Evolutionary conservation across 2,888 invertebrate genomes (phyloP), one percentile per base, ranked within the genome.

Genomic region (Andrena chrysosceles): DNA sequence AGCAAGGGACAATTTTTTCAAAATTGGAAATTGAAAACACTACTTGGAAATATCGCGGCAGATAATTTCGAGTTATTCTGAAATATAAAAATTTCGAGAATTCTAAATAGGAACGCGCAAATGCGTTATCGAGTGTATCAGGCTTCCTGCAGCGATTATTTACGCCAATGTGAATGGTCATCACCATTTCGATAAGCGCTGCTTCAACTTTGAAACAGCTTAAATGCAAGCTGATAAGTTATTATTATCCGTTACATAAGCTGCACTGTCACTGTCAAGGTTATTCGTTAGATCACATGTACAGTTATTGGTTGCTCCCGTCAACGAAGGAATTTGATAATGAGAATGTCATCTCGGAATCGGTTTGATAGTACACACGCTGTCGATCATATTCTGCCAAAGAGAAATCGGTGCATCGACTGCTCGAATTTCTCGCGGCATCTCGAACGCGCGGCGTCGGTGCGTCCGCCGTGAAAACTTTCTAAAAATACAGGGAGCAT

Each of bases 401-500:
- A 59, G 13, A 42, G 29, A 69, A 52, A 69, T 29, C 29, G 16
- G 13, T 60, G 62, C 35, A 63, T 7, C 20, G 6, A 16, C 10
- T 20, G 20, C 4, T 56, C 56, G 60, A 48, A 63, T 48, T 3
- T 8, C 48, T 33, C 31, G 10, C 4, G 20, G 29, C 16, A 42
- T 60, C 10, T 54, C 6, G n/a, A 64, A 31, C 54, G 35, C 29
- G 26, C n/a, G 20, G 20, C 10, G 49, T 48, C 56, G 23, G 35
- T 26, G 16, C 31, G 42, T 33, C 33, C 26, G 56, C 3, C 10
- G 64, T 35, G 33, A 56, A 60, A 69, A 83, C 84, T 84, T 84
- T 84, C 84, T 83, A 84, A 84, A 84, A 77, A 76, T 76, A 73
- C 76, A 29, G 54, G 63, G 70, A 31, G 63, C 67, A 77, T 68